Evolutionary conservation across 1,140 invertebrate genomes (phyloP).

Genomic region (Apocrypta bakeri): DNA sequence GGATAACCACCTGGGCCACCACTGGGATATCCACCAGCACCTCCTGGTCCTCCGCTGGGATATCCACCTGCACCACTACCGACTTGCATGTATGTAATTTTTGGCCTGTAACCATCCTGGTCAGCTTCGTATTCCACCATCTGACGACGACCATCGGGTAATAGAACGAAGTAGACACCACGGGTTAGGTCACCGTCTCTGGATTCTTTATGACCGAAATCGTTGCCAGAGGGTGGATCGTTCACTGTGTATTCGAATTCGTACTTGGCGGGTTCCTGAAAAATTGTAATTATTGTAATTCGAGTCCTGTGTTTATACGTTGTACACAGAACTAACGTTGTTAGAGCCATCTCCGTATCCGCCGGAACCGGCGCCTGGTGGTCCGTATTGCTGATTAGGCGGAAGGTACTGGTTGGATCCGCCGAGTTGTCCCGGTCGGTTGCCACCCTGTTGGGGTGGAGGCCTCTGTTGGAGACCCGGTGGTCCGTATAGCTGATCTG

Average conservation of each 20-base stretch:
- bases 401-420: slow-evolving; percentile 74
- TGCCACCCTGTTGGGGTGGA: slow-evolving; percentile 55
- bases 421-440: slow-evolving; percentile 51
- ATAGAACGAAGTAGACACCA: slow-evolving; percentile 69
- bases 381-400: slow-evolving; percentile 64
- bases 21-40: slow-evolving; percentile 45
- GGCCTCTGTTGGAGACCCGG: slow-evolving; percentile 51
- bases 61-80: slow-evolving; percentile 73
- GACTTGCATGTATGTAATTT: slow-evolving; percentile 78
- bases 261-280: slow-evolving; percentile 68
- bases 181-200: slow-evolving; percentile 67
- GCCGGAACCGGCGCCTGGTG: slow-evolving; percentile 10
- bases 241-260: slow-evolving; percentile 72
- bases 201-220: slow-evolving; percentile 71
- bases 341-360: slow-evolving; percentile 55
- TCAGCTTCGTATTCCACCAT: slow-evolving; percentile 72
- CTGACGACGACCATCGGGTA: slow-evolving; percentile 72
- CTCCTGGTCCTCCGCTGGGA: slow-evolving; percentile 37
- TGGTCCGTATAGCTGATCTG: slow-evolving; percentile 69
- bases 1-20: slow-evolving; percentile 31
- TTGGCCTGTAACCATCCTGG: slow-evolving; percentile 71
- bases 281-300: too few species aligned
- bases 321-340: neutral
- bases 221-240: slow-evolving; percentile 64
- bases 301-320: too few species aligned